These are phyloP conservation scores for Peromyscus maniculatus DNA, from an alignment of 2,113 vertebrate species.

Conservation along the genomic window DNA sequence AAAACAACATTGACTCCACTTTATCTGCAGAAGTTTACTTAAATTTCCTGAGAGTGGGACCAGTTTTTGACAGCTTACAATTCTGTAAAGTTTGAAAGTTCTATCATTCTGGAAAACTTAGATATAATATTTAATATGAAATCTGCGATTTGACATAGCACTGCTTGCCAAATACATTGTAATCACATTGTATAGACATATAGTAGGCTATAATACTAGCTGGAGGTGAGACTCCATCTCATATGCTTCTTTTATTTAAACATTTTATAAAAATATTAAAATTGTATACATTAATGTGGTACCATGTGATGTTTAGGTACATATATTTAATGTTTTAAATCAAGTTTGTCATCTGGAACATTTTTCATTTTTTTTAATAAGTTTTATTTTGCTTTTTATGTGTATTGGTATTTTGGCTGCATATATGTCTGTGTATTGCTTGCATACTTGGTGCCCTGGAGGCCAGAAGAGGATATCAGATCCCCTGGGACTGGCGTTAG, in stretches of 20 bases:
- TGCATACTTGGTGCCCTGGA: neutral
- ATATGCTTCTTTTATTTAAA: neutral
- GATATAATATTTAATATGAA: neutral
- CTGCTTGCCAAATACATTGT: neutral
- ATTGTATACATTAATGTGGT: neutral
- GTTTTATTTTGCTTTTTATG: neutral
- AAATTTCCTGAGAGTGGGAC: neutral
- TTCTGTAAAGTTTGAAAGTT: neutral
- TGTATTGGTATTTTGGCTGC: neutral
- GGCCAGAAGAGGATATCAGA: neutral
- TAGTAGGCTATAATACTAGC: neutral
- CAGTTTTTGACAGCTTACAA: neutral
- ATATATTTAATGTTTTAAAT: neutral
- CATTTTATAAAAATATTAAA: neutral
- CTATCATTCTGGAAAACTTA: neutral
- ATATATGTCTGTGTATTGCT: neutral
- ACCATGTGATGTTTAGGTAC: neutral
- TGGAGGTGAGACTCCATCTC: neutral
- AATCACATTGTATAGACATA: neutral
- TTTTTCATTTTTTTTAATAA: neutral
- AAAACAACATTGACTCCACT: neutral
- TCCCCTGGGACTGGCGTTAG: neutral
- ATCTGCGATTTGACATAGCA: conserved; percentile 14
- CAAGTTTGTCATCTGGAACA: neutral
- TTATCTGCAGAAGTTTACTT: neutral